Evolutionary conservation across 2,113 vertebrate genomes (phyloP).

Genomic region (Reinhardtius hippoglossoides): DNA sequence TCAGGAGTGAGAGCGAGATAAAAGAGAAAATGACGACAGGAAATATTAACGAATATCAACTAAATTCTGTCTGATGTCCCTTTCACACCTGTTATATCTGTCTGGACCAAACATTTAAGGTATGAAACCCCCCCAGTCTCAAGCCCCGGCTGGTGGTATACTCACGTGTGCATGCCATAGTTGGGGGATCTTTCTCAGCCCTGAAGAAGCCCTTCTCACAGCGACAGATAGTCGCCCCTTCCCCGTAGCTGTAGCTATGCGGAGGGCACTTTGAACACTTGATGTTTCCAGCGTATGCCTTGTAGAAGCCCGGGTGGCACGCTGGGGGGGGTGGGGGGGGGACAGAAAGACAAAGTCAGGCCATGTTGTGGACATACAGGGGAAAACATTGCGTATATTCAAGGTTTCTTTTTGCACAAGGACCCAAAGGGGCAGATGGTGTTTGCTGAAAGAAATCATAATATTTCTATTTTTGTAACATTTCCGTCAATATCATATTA

Average conservation of each 20-base stretch:
- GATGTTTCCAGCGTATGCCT: slow-evolving; percentile 93
- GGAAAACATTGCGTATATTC: neutral
- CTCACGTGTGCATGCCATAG: slow-evolving; percentile 98
- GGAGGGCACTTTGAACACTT: slow-evolving; percentile 96
- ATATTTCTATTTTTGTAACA: neutral
- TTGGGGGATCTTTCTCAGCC: slow-evolving; percentile 93
- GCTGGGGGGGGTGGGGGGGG: slow-evolving; percentile 86
- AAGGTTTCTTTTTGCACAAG: neutral
- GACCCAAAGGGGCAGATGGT: neutral
- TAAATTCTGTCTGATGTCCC: too few relatives aligned
- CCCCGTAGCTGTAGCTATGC: slow-evolving; percentile 89
- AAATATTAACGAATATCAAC: too few relatives aligned
- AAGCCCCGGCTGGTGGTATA: slow-evolving; percentile 10
- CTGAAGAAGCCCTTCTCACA: slow-evolving; percentile 94
- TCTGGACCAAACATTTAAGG: neutral
- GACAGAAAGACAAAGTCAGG: slow-evolving; percentile 32
- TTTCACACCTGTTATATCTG: too few relatives aligned
- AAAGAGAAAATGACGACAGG: too few relatives aligned
- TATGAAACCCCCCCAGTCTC: neutral
- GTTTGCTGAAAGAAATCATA: slow-evolving; percentile 10
- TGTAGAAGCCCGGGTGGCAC: slow-evolving; percentile 94
- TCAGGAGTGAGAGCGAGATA: too few relatives aligned
- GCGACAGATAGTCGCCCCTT: slow-evolving; percentile 89
- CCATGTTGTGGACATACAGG: too few relatives aligned
- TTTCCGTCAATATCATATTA: neutral